Conservation (phyloP, 2,888 invertebrate species). For the Rotaria magnacalcarata region DNA sequence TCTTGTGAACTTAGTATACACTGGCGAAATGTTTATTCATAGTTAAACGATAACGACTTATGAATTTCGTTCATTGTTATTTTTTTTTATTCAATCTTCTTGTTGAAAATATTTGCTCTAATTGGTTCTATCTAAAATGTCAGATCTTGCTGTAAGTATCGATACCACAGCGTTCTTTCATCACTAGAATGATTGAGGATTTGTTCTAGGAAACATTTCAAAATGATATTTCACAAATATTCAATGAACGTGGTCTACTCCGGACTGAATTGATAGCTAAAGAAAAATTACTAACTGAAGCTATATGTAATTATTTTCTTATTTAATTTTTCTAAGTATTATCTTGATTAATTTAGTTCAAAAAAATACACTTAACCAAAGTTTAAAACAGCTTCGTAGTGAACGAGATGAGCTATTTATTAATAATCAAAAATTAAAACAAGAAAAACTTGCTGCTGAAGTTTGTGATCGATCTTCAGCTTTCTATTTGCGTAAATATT, state of each 20-base stretch:
- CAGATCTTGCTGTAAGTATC: conserved; percentile 24
- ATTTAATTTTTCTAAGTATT: too few species aligned
- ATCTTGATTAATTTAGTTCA: not conserved
- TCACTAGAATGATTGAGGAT: not conserved
- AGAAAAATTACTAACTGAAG: conserved; percentile 8
- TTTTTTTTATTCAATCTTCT: not conserved
- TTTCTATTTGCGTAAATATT: too few species aligned
- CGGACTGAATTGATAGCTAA: conserved; percentile 5
- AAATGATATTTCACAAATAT: conserved; percentile 32
- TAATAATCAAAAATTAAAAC: conserved; percentile 12
- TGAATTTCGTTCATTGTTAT: not conserved
- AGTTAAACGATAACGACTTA: not conserved
- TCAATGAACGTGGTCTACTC: conserved; percentile 12
- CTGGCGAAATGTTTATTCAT: not conserved
- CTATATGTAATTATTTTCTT: not conserved
- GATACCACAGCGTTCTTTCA: not conserved
- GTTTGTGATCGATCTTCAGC: not conserved
- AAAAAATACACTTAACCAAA: not conserved
- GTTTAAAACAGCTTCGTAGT: not conserved
- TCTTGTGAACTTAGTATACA: not conserved
- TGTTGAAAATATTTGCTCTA: not conserved
- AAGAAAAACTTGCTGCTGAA: conserved; percentile 33
- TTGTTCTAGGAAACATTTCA: not conserved
- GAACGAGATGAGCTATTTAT: not conserved
- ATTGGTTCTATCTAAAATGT: not conserved